A percentile compares a stretch with the other conserved stretches of the same genome.
phyloP scores from a whole-genome alignment of 30 jellyfish, hydroid and myxozoan species.

The Cassiopea xamachana region DNA sequence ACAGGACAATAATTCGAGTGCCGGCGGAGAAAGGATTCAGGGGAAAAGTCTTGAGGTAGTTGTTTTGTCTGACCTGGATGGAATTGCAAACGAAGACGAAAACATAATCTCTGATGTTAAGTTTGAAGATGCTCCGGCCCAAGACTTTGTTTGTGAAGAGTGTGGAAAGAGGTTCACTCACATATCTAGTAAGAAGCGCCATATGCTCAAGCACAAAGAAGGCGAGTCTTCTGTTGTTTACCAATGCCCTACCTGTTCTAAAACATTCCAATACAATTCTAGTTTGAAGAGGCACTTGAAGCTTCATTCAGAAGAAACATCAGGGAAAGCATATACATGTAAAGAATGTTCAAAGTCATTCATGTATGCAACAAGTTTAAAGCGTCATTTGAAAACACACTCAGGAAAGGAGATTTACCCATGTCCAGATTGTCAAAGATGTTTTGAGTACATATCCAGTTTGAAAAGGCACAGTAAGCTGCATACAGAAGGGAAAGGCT shows the following conservation, averaged over 20 bases:
- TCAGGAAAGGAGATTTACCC: slow-evolving; percentile 70
- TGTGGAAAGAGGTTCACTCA: slow-evolving; percentile 74
- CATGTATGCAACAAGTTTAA: slow-evolving; percentile 78
- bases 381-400: slow-evolving; percentile 69
- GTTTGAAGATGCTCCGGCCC: not conserved
- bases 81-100: not conserved
- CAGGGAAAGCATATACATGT: slow-evolving; percentile 73
- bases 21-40: not conserved
- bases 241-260: slow-evolving; percentile 71
- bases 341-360: slow-evolving; percentile 71
- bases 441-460: slow-evolving; percentile 76
- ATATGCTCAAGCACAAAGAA: slow-evolving; percentile 67
- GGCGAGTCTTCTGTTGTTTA: slow-evolving; percentile 43
- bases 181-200: slow-evolving; percentile 73
- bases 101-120: not conserved
- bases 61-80: not conserved
- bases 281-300: slow-evolving; percentile 78
- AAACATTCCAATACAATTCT: slow-evolving; percentile 74
- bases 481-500: slow-evolving; percentile 78
- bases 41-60: slow-evolving; percentile 1
- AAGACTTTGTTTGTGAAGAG: slow-evolving; percentile 58
- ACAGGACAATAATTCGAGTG: not conserved
- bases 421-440: slow-evolving; percentile 72
- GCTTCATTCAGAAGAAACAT: slow-evolving; percentile 69
- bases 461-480: slow-evolving; percentile 75